A percentile compares a stretch with the other conserved stretches of the same genome.
Conservation (phyloP, 1,140 invertebrate species). For the Lepidurus arcticus region DNA sequence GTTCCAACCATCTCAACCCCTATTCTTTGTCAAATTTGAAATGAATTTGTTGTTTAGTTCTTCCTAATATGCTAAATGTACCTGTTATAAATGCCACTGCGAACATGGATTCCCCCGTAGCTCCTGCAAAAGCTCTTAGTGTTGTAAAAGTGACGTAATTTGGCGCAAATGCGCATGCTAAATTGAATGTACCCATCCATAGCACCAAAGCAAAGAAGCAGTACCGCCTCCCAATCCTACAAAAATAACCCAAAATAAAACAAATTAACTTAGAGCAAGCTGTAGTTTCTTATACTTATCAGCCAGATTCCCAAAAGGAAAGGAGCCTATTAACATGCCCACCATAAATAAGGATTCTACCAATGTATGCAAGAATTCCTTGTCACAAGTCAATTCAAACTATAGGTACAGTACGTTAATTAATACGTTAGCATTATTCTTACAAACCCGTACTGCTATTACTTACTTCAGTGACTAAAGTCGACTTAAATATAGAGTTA, state of each 20-base stretch:
- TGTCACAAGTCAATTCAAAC: conserved; percentile 31
- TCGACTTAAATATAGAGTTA: conserved; percentile 25
- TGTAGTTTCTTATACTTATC: conserved; percentile 26
- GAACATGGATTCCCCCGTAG: conserved; percentile 26
- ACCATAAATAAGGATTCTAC: conserved; percentile 30
- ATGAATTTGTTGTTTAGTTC: background rate
- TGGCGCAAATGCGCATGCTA: conserved; percentile 23
- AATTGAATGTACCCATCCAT: conserved; percentile 6
- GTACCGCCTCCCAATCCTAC: conserved; percentile 26
- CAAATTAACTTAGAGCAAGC: background rate
- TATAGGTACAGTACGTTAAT: background rate
- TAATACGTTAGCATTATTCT: background rate
- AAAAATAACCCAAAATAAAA: background rate
- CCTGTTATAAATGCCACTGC: conserved; percentile 29
- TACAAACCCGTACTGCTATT: background rate
- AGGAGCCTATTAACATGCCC: conserved; percentile 31
- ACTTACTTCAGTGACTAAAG: conserved; percentile 31
- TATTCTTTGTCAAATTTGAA: conserved; percentile 1
- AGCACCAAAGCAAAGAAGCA: conserved; percentile 25
- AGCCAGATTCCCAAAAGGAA: conserved; percentile 28
- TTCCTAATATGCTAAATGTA: background rate
- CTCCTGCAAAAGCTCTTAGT: conserved; percentile 29
- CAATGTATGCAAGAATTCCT: conserved; percentile 29
- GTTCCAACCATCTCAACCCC: conserved; percentile 27
- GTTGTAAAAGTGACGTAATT: conserved; percentile 20